Percentiles rank a stretch among this genome's conserved stretches.
Evolutionary conservation across 1,140 invertebrate species (phyloP).

Genomic region (Pseudomyrmex dendroicus): DNA sequence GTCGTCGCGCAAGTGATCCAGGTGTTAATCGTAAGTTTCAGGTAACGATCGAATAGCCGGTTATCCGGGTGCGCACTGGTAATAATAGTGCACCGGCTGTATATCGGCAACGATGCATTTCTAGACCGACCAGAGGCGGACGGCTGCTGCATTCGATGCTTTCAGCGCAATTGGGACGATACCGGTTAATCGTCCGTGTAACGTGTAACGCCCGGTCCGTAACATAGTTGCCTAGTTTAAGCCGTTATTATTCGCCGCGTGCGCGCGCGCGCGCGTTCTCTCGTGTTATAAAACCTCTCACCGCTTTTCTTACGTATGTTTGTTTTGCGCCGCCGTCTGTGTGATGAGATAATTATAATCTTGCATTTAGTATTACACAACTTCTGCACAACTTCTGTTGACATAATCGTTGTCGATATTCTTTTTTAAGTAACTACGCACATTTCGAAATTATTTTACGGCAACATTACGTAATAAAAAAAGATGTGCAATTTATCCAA

Average conservation of each 20-base stretch:
- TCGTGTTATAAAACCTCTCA: background rate
- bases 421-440: background rate
- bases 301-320: conserved; percentile 7
- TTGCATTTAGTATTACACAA: conserved; percentile 6
- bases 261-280: background rate
- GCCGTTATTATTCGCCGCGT: conserved; percentile 1
- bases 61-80: conserved; percentile 19
- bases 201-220: conserved; percentile 1
- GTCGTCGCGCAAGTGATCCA: background rate
- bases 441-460: too few species aligned
- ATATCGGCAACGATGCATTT: conserved; percentile 22
- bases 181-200: conserved; percentile 39
- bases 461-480: too few species aligned
- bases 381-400: too few species aligned
- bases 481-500: too few species aligned
- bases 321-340: conserved; percentile 17
- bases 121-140: conserved; percentile 1
- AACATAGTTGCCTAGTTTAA: background rate
- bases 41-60: conserved; percentile 14
- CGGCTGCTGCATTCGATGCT: conserved; percentile 2
- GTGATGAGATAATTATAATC: conserved; percentile 37
- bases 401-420: background rate
- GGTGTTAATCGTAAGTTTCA: conserved; percentile 42
- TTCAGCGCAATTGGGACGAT: conserved; percentile 40
- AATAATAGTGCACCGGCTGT: conserved; percentile 21